Evolutionary conservation across 2,113 vertebrate species (phyloP), one percentile per base, ranked within the genome.

Genomic region (Erythrolamprus reginae): DNA sequence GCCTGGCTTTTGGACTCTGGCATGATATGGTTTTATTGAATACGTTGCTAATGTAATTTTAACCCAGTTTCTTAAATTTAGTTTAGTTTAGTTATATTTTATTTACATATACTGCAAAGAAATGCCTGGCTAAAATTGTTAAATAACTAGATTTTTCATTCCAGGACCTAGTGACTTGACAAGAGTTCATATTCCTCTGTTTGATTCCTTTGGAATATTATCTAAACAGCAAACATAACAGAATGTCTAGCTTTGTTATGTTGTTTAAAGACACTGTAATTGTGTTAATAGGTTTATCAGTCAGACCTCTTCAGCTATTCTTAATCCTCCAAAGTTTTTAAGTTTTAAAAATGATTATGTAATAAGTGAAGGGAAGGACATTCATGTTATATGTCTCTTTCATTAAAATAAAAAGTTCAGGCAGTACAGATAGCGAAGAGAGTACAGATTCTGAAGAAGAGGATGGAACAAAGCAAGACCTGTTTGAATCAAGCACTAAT

Each of bases 361-460:
- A 19, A 13, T 0, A 48, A 47, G 42, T 3, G 1, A 10, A 45
- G 93, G 84, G 17, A 0, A 87, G 1, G 89, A 88, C 45, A 90
- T 48, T 92, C 28, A 84, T 23, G 50, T 92, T 92, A 3, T 95
- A 12, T 89, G 0, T 94, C 90, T 93, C 42, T 88, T 24, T 89
- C 52, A 17, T 87, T 55, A 33, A 48, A 61, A 38, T 45, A 86
- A 82, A 96, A 96, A 99, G 98, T 95, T 99, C 99, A 47, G 99
- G 99, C 92, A 99, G 99, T 94, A 99, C 99, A 0, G 99, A 99
- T 97, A 99, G 99, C 5, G 99, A 99, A 95, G 99, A 99, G 93
- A 99, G 99, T 93, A 99, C 99, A 56, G 99, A 99, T 94, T 99
- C 99, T 0, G 99, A 99, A 95, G 99, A 99, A n/a, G 99, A 99